These are phyloP conservation scores for Apolygus lucorum DNA, from an alignment of 1,140 invertebrate genomes.

Conservation along the genomic window DNA sequence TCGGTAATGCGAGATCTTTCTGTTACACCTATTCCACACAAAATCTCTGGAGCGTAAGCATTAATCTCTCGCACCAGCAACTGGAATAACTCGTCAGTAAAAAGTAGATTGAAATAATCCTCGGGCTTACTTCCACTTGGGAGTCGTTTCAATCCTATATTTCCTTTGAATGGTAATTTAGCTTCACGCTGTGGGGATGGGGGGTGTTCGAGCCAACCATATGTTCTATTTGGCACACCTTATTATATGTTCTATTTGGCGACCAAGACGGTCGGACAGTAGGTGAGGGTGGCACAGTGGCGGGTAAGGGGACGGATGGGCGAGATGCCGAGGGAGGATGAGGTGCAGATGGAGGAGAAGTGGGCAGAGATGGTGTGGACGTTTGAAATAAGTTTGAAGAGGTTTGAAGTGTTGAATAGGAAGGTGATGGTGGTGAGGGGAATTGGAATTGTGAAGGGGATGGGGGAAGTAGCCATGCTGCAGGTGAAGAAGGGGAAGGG, in stretches of 20 bases:
- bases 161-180: constrained; percentile 1
- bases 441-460: background rate
- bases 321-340: background rate
- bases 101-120: constrained; percentile 1
- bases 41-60: background rate
- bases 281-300: background rate
- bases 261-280: background rate
- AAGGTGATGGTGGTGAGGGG: background rate
- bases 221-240: too few relatives aligned
- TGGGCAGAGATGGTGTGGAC: background rate
- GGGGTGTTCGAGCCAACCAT: background rate
- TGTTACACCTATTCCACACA: background rate
- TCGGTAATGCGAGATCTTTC: background rate
- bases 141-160: background rate
- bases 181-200: background rate
- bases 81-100: constrained; percentile 1
- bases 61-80: background rate
- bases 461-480: background rate
- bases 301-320: background rate
- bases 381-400: background rate
- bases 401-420: background rate
- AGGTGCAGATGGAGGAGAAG: background rate
- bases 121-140: background rate
- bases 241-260: background rate
- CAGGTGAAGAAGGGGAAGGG: background rate